Percentiles rank a stretch among this genome's conserved stretches.
Evolutionary conservation across 1,140 invertebrate species (phyloP).

Genomic region (Leptonema lineaticorne): DNA sequence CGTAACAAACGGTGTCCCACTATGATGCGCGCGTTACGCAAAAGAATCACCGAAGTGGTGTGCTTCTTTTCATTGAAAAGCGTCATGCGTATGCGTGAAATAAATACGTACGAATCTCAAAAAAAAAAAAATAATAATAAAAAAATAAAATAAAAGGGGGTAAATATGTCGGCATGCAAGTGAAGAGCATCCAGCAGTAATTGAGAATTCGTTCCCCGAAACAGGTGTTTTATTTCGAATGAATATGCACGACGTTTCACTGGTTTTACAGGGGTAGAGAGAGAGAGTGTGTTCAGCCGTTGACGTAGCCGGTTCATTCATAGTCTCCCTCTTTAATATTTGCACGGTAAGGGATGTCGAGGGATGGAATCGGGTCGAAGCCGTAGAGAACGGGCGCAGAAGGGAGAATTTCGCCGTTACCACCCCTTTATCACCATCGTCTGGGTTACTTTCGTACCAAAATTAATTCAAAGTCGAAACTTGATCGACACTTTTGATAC

Average conservation of each 20-base stretch:
- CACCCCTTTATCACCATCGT: not conserved
- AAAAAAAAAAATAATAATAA: too few relatives aligned
- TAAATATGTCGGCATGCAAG: too few relatives aligned
- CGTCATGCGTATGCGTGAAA: too few relatives aligned
- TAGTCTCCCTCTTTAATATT: conserved; percentile 9
- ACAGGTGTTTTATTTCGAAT: conserved; percentile 16
- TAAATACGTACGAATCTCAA: too few relatives aligned
- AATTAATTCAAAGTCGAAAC: conserved; percentile 4
- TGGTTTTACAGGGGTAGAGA: not conserved
- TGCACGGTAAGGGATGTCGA: not conserved
- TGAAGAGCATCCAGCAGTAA: too few relatives aligned
- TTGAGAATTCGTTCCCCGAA: not conserved
- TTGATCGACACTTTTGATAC: not conserved
- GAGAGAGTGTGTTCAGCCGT: too few relatives aligned
- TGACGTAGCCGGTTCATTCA: not conserved
- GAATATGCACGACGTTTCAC: not conserved
- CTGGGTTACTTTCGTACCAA: not conserved
- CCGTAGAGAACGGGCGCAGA: too few relatives aligned
- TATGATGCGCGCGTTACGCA: too few relatives aligned
- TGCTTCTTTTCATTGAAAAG: not conserved
- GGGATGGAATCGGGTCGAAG: not conserved
- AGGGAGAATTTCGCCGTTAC: not conserved
- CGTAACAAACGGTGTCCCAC: too few relatives aligned
- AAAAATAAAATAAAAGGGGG: too few relatives aligned
- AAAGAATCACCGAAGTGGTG: not conserved